These are phyloP conservation scores for Urosaurus nigricauda DNA, from an alignment of 2,797 vertebrate species.

Conservation along the genomic window DNA sequence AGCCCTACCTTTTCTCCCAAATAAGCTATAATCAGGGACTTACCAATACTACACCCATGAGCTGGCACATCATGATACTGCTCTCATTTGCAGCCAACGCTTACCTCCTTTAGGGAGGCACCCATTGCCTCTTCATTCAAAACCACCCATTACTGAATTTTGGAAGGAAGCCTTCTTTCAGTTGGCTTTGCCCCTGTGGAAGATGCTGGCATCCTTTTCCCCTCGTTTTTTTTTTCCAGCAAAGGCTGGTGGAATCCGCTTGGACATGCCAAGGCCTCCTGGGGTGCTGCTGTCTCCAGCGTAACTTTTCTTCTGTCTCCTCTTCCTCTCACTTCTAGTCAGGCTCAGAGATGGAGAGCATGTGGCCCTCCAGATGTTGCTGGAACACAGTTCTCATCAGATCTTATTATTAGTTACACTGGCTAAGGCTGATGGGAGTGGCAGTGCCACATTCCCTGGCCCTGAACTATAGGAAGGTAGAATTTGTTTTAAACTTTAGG, in stretches of 20 bases:
- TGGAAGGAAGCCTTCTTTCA: constrained; percentile 19
- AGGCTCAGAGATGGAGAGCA: not conserved
- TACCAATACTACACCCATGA: not conserved
- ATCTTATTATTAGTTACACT: not conserved
- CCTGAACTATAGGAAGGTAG: not conserved
- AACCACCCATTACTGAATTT: not conserved
- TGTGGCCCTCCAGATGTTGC: not conserved
- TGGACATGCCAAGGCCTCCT: not conserved
- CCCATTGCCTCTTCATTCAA: constrained; percentile 15
- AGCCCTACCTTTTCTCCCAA: not conserved
- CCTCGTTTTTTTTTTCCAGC: not conserved
- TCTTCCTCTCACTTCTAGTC: not conserved
- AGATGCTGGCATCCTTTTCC: not conserved
- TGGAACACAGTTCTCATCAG: not conserved
- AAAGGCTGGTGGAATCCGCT: not conserved
- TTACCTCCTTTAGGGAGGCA: not conserved
- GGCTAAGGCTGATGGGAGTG: not conserved
- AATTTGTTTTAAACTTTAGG: not conserved
- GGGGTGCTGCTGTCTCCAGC: not conserved
- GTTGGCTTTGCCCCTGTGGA: not conserved
- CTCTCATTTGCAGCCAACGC: not conserved
- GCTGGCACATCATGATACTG: not conserved
- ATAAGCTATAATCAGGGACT: constrained; percentile 17
- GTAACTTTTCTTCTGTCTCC: not conserved
- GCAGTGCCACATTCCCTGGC: no score